A percentile compares a stretch with the other conserved stretches of the same genome.
These are phyloP conservation scores for Cynopterus brachyotis DNA, from an alignment of 2,113 vertebrate genomes.

Conservation along the genomic window DNA sequence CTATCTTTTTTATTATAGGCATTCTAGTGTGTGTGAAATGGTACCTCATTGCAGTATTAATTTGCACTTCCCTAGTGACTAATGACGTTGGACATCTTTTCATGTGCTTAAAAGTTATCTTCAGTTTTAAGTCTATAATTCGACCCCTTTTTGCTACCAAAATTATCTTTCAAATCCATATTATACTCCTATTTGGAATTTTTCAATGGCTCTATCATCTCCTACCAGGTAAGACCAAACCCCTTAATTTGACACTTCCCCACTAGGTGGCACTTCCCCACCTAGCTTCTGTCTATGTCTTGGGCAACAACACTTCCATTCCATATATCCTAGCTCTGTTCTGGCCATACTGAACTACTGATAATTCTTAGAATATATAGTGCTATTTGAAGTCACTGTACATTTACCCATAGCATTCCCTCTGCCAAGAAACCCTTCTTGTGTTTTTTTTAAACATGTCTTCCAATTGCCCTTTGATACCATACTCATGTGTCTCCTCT, in stretches of 20 bases:
- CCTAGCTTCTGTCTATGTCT: background rate
- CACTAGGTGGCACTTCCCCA: background rate
- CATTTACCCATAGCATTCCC: background rate
- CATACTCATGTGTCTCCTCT: background rate
- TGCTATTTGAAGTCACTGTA: background rate
- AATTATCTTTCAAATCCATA: conserved; percentile 8
- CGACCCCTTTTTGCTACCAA: background rate
- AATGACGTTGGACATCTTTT: background rate
- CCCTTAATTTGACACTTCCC: background rate
- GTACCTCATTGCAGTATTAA: background rate
- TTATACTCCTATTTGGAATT: background rate
- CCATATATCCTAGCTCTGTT: background rate
- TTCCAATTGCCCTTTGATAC: conserved; percentile 1
- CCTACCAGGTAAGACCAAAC: background rate
- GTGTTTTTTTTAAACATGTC: background rate
- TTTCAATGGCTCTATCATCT: background rate
- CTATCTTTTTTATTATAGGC: background rate
- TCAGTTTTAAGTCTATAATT: background rate
- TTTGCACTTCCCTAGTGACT: background rate
- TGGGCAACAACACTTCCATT: background rate
- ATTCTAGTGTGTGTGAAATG: background rate
- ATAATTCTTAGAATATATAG: background rate
- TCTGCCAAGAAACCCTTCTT: conserved; percentile 4
- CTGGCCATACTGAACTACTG: background rate
- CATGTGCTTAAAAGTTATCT: background rate